Percentiles rank a stretch among this genome's conserved stretches.
Evolutionary conservation across 2,888 invertebrate species (phyloP).

Genomic region (Cerceris rybyensis): DNA sequence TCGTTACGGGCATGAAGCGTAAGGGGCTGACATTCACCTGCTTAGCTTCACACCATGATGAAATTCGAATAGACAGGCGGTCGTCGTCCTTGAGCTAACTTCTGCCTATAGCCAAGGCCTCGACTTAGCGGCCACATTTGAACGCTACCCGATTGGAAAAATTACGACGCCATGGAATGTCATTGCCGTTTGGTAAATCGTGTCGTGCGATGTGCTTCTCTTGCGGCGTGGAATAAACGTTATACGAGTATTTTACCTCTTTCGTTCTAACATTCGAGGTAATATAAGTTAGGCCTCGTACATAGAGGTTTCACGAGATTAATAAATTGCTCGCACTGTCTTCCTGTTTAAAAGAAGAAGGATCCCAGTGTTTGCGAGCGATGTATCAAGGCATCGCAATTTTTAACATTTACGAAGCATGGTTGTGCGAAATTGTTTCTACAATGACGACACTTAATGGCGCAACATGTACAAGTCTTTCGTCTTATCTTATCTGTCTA

Average conservation of each 20-base stretch:
- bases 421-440: constrained; percentile 24
- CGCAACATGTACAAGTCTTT: constrained; percentile 25
- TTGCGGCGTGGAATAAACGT: constrained; percentile 31
- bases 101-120: constrained; percentile 67
- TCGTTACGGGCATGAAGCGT: constrained; percentile 58
- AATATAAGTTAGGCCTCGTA: constrained; percentile 44
- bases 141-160: constrained; percentile 65
- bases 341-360: constrained; percentile 17
- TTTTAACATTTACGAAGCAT: constrained; percentile 3
- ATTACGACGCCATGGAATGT: constrained; percentile 72
- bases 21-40: constrained; percentile 69
- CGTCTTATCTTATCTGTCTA: constrained; percentile 58
- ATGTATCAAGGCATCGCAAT: not conserved
- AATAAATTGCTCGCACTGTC: constrained; percentile 20
- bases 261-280: constrained; percentile 11
- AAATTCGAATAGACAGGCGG: constrained; percentile 70
- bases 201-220: constrained; percentile 41
- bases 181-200: constrained; percentile 67
- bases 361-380: not conserved
- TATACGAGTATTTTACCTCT: constrained; percentile 19
- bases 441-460: constrained; percentile 24
- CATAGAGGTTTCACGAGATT: constrained; percentile 35
- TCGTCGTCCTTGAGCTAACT: constrained; percentile 76
- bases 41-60: constrained; percentile 67
- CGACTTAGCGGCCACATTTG: constrained; percentile 58